Conservation (phyloP, 2,113 vertebrate genomes). For the Apodemus sylvaticus region DNA sequence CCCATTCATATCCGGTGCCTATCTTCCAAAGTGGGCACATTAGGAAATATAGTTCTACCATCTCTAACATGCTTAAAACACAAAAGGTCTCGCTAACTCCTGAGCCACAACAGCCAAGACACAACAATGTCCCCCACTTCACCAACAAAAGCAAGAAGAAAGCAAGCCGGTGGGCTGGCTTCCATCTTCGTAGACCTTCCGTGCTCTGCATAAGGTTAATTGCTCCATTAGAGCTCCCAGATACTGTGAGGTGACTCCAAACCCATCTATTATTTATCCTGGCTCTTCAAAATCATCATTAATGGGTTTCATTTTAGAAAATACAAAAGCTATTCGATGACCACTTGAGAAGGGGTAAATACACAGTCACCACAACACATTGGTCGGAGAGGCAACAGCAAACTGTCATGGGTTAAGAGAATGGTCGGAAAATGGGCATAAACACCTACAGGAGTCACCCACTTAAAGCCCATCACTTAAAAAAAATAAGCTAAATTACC, state of each 20-base stretch:
- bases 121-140: slow-evolving; percentile 43
- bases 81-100: background rate
- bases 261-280: slow-evolving; percentile 58
- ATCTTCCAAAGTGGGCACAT: background rate
- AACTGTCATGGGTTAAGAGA: background rate
- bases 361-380: background rate
- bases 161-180: slow-evolving; percentile 21
- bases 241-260: slow-evolving; percentile 42
- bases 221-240: slow-evolving; percentile 51
- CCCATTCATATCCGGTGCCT: background rate
- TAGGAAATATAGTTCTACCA: background rate
- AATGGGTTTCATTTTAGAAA: slow-evolving; percentile 72
- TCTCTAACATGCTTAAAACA: slow-evolving; percentile 5
- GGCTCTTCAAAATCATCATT: slow-evolving; percentile 53
- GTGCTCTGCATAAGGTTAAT: background rate
- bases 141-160: slow-evolving; percentile 41
- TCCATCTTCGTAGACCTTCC: slow-evolving; percentile 26
- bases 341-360: slow-evolving; percentile 41
- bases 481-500: background rate
- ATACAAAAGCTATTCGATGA: slow-evolving; percentile 24
- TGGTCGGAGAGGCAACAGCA: slow-evolving; percentile 40
- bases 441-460: background rate
- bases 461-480: background rate
- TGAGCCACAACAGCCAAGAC: slow-evolving; percentile 40
- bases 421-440: background rate